These are phyloP conservation scores for Rotaria sp. DNA, from an alignment of 2,888 invertebrate genomes.

Conservation along the genomic window DNA sequence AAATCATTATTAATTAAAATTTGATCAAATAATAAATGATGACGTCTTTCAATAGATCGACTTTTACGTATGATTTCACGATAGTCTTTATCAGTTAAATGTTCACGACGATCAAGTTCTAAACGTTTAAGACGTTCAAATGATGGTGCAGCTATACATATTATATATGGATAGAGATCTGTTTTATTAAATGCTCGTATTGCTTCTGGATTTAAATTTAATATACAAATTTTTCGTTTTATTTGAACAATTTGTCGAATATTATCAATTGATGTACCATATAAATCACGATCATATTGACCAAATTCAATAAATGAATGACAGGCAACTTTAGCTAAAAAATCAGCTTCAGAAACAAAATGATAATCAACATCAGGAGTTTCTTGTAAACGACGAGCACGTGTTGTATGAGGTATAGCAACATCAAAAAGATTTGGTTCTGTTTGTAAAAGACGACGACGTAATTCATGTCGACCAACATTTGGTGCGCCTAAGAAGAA, in stretches of 20 bases:
- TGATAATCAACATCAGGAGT: constrained; percentile 37
- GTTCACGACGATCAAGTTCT: constrained; percentile 4
- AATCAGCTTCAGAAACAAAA: constrained; percentile 37
- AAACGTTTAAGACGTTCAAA: constrained; percentile 67
- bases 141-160: constrained; percentile 83
- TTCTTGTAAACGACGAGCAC: constrained; percentile 36
- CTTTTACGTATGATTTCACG: background rate
- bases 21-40: constrained; percentile 12
- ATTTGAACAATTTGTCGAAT: constrained; percentile 26
- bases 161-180: constrained; percentile 92
- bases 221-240: constrained; percentile 37
- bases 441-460: constrained; percentile 35
- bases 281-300: constrained; percentile 40
- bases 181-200: constrained; percentile 81
- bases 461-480: constrained; percentile 39
- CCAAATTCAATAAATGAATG: constrained; percentile 36
- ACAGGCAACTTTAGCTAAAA: constrained; percentile 34
- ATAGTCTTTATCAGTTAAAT: constrained; percentile 13
- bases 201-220: constrained; percentile 63
- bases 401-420: constrained; percentile 39
- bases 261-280: constrained; percentile 35
- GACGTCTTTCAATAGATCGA: background rate
- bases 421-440: constrained; percentile 39
- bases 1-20: constrained; percentile 20
- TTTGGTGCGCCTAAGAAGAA: constrained; percentile 34